Conservation (phyloP, 2,888 invertebrate species). For the Pachliopta kotzebuea region DNA sequence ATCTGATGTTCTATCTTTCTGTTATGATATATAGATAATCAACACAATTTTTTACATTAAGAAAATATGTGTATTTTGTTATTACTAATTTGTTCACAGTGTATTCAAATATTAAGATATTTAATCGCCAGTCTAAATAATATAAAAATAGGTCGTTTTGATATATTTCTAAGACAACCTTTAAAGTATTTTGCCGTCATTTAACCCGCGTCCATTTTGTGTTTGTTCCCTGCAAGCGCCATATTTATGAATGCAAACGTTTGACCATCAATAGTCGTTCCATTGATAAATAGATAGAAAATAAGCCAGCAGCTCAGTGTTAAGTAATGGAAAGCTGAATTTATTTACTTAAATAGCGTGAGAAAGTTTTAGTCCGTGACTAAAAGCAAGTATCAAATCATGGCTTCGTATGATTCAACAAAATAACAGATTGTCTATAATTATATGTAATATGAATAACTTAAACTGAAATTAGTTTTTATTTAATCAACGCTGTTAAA, state of each 20-base stretch:
- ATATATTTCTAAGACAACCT: conserved; percentile 15
- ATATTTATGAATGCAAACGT: conserved; percentile 31
- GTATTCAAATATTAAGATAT: too few relatives aligned
- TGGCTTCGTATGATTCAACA: too few relatives aligned
- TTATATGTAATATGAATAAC: too few relatives aligned
- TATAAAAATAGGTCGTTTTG: neutral
- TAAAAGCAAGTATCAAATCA: neutral
- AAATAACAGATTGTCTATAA: too few relatives aligned
- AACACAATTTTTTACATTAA: too few relatives aligned
- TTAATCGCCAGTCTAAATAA: too few relatives aligned
- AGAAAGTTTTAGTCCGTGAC: conserved; percentile 4
- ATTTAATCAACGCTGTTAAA: too few relatives aligned
- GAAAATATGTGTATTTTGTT: too few relatives aligned
- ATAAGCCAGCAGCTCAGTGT: conserved; percentile 19
- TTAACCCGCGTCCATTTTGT: conserved; percentile 31
- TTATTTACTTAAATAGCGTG: conserved; percentile 25
- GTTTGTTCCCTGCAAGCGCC: conserved; percentile 31
- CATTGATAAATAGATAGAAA: conserved; percentile 30
- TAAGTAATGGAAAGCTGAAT: conserved; percentile 27
- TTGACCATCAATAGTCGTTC: conserved; percentile 31
- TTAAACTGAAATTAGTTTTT: too few relatives aligned
- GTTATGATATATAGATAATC: too few relatives aligned
- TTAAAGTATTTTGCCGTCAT: neutral
- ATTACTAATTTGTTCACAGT: too few relatives aligned
- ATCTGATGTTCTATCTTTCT: neutral